Evolutionary conservation across 2,888 invertebrate genomes (phyloP).

Genomic region (Lasioglossum morio): DNA sequence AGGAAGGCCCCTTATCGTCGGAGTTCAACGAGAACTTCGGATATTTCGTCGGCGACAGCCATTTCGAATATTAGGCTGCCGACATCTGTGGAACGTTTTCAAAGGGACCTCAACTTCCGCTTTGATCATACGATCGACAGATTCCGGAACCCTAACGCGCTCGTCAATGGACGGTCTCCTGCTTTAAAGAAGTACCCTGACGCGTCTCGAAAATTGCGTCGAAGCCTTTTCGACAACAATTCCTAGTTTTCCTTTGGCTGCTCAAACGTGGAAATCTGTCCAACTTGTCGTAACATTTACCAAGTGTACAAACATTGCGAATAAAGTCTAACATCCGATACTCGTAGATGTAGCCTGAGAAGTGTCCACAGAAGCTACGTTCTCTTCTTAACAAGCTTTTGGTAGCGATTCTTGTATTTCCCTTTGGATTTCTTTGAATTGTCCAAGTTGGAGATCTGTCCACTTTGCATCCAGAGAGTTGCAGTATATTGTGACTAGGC

Average conservation of each 20-base stretch:
- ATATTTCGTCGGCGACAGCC: conserved; percentile 38
- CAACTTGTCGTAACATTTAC: too few species aligned
- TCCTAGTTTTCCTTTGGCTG: neutral
- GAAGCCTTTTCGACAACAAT: neutral
- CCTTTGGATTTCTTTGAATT: neutral
- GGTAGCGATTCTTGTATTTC: neutral
- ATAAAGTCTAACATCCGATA: neutral
- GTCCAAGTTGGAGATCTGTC: neutral
- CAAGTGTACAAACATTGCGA: neutral
- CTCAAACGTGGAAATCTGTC: neutral
- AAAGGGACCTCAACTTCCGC: neutral
- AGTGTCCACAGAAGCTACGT: neutral
- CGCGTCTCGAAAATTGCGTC: neutral
- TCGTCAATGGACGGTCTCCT: neutral
- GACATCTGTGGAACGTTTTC: neutral
- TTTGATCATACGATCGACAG: conserved; percentile 12
- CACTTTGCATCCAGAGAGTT: neutral
- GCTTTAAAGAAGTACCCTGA: neutral
- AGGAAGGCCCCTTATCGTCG: conserved; percentile 25
- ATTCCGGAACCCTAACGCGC: neutral
- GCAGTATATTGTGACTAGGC: neutral
- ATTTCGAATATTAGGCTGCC: conserved; percentile 29
- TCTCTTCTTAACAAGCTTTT: neutral
- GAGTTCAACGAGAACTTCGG: conserved; percentile 3
- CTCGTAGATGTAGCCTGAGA: neutral